Base-by-base conservation (phyloP, 2,888 invertebrate species). In the Drosophila siamana region DNA sequence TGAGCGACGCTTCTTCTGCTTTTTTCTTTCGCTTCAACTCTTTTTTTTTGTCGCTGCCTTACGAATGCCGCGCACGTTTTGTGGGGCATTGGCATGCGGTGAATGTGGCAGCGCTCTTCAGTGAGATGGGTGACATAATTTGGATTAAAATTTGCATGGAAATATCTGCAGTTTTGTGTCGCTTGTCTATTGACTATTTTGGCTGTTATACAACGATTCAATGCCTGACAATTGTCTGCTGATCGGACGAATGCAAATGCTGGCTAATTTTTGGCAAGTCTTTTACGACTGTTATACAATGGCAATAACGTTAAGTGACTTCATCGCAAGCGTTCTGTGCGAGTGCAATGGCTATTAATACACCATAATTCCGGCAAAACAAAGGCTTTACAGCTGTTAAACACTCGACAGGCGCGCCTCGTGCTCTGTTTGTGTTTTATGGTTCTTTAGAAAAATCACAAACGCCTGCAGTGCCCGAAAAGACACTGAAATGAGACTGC, bases 11-110 rank as follows among this genome's bases (percentile, higher is more conserved):
- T 57, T 41, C 50, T 51, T 47, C n/a, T n/a, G n/a, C n/a, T 51
- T 48, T 64, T 60, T 64, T 38, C 7, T 59, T 59, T n/a, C 19
- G n/a, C 13, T 28, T 16, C 28, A 16, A n/a, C 26, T 33, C 30
- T 33, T n/a, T 33, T 41, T 52, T 24, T 24, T 2, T 41, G 15
- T 7, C 16, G n/a, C 28, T 52, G 36, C 33, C 54, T 71, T 61
- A 13, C 50, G 71, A 57, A 75, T 80, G 79, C 84, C 47, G 72
- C 38, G 69, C 84, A 82, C 84, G 81, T 82, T 79, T 81, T 80
- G 44, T 81, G 79, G 80, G 61, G 55, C 74, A 78, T 76, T 71
- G 80, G 71, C 69, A 79, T 82, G 72, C 68, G 33, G 40, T 40
- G 59, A 47, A 57, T 61, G 60, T 44, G 52, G 15, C 38, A 11